Evolutionary conservation across 1,140 invertebrate species (phyloP), one percentile per base, ranked within the genome.

Genomic region (Charaxes varanes): DNA sequence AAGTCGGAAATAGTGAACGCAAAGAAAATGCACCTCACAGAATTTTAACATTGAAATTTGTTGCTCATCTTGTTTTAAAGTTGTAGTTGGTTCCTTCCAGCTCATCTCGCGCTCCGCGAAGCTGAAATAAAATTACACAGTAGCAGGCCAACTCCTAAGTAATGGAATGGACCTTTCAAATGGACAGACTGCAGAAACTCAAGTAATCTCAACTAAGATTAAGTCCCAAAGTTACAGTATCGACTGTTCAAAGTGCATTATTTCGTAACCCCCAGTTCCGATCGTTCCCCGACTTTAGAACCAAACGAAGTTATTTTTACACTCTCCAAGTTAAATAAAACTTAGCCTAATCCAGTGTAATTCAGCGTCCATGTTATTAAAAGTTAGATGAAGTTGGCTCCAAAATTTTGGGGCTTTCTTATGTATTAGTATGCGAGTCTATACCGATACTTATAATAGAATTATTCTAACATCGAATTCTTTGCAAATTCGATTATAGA

Each of bases 201-300:
- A 38, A 64, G 61, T 65, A 74, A 72, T 68, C 66, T 59, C 60
- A 62, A 65, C 57, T 64, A 59, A 68, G 70, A 77, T 79, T 79
- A 72, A 72, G 52, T 67, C 65, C 53, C 51, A 41, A 77, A 79
- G 55, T 79, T 71, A 51, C 35, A 41, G 62, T 67, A 77, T 77
- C 59, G 61, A 65, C 51, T 69, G 58, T 31, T 45, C 48, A 46
- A 31, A 56, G 54, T 62, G 58, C 62, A 71, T 71, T 74, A 72
- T 76, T 71, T 69, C 62, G 64, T 65, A 61, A 63, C 59, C 48
- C 55, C 45, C 51, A 54, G 23, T 53, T 50, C 51, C 41, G 34
- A 52, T 47, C 50, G 41, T 37, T 53, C 38, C 32, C 26, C 8
- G 62, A 62, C 51, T 62, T 57, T 46, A 48, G 47, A 47, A 33